Percentiles rank a stretch among this genome's conserved stretches.
Evolutionary conservation across 2,797 vertebrate species (phyloP).

Genomic region (Echeneis naucrates): DNA sequence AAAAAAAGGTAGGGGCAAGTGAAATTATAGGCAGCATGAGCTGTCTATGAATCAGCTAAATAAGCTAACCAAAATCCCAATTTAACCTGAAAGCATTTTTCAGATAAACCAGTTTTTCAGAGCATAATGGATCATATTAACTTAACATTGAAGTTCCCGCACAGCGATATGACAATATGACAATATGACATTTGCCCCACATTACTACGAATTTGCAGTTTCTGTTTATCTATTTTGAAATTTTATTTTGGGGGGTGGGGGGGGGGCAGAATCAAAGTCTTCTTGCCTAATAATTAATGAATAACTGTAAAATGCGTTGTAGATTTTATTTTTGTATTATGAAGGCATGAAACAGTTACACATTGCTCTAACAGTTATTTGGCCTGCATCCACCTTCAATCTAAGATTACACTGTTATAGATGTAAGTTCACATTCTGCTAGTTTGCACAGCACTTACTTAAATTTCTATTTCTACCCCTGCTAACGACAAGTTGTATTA

Average conservation of each 20-base stretch:
- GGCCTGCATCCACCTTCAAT: not conserved
- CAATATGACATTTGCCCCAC: not conserved
- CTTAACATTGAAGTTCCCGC: not conserved
- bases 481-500: constrained; percentile 29
- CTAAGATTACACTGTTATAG: constrained; percentile 6
- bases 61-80: constrained; percentile 15
- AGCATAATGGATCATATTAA: not conserved
- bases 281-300: not conserved
- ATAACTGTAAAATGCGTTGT: constrained; percentile 12
- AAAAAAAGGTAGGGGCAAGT: not conserved
- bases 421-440: constrained; percentile 4
- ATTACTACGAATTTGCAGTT: not conserved
- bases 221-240: not conserved
- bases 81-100: not conserved
- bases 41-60: constrained; percentile 7
- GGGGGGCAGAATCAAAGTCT: not conserved
- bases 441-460: not conserved
- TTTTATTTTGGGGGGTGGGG: too few species aligned
- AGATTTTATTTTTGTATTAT: constrained; percentile 15
- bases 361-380: not conserved
- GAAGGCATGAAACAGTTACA: not conserved
- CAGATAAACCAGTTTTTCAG: not conserved
- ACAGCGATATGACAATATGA: constrained; percentile 2
- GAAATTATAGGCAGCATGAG: not conserved
- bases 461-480: constrained; percentile 2